Evolutionary conservation across 2,888 invertebrate genomes (phyloP), one percentile per base, ranked within the genome.

Genomic region (Caenorhabditis wallacei): DNA sequence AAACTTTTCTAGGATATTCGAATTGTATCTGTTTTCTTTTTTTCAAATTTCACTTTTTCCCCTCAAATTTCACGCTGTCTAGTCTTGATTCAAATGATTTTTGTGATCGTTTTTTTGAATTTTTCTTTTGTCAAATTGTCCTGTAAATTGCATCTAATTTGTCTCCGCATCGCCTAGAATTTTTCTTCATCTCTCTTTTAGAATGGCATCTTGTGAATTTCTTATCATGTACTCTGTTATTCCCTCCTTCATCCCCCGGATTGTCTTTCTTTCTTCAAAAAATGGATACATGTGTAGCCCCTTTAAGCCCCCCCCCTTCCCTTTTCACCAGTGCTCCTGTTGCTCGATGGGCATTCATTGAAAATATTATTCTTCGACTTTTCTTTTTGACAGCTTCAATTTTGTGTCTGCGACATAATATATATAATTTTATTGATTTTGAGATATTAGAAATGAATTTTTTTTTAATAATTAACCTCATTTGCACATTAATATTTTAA

Each of bases 221-320:
- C 20, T 48, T 46, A 56, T 70, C 70, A 70, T 70, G 70, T 70
- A 70, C n/a, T 53, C 64, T 64, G 18, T 26, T 16, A 18, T n/a
- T 48, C 51, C 51, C 13, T 35, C 20, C 40, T 3, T 35, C 66
- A 10, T 30, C 11, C n/a, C 35, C 56, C 30, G 1, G 2, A 30
- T 30, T n/a, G 46, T 64, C 64, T 64, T 48, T 64, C 64, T 64
- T 48, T 30, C 30, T 5, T 30, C 30, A 30, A 30, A 30, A 30
- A 30, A 30, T 8, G 3, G 3, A 3, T 5, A 30, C 3, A 5
- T 30, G 30, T 30, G 30, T 8, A 30, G 30, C 30, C 30, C 30
- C 30, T n/a, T n/a, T n/a, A 63, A 20, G 24, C 37, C 59, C 35
- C 51, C 64, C 48, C 3, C 24, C 26, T 24, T 22, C 30, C 30